Evolutionary conservation across 2,113 vertebrate species (phyloP).

Genomic region (Atractosteus spatula): DNA sequence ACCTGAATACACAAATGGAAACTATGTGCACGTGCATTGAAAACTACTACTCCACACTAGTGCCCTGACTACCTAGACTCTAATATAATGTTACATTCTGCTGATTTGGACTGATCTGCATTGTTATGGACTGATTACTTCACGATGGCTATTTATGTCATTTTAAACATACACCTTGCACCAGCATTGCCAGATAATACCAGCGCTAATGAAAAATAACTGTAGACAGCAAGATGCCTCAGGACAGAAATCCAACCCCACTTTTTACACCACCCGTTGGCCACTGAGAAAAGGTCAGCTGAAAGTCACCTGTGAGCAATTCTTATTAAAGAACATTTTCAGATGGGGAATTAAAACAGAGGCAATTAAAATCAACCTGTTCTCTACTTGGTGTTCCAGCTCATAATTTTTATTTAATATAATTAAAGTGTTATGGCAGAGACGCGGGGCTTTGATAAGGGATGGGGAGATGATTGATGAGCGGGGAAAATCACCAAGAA

Average conservation of each 20-base stretch:
- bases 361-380: constrained; percentile 59
- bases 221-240: neutral
- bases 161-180: no score
- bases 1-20: no score
- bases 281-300: constrained; percentile 63
- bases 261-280: constrained; percentile 46
- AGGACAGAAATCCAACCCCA: constrained; percentile 27
- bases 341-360: constrained; percentile 50
- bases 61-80: no score
- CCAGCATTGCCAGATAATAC: neutral
- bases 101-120: no score
- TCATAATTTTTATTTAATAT: constrained; percentile 60
- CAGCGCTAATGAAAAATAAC: constrained; percentile 5
- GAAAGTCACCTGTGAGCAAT: constrained; percentile 50
- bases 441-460: constrained; percentile 18
- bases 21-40: no score
- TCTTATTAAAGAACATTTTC: constrained; percentile 1
- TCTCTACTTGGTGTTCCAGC: constrained; percentile 43
- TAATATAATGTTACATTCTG: no score
- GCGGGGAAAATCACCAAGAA: no score
- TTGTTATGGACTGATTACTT: no score
- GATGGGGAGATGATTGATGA: neutral
- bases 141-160: no score
- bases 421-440: constrained; percentile 61
- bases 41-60: no score